These are phyloP conservation scores for Apogon hyalosoma DNA, from an alignment of 2,797 vertebrate genomes.

Conservation along the genomic window DNA sequence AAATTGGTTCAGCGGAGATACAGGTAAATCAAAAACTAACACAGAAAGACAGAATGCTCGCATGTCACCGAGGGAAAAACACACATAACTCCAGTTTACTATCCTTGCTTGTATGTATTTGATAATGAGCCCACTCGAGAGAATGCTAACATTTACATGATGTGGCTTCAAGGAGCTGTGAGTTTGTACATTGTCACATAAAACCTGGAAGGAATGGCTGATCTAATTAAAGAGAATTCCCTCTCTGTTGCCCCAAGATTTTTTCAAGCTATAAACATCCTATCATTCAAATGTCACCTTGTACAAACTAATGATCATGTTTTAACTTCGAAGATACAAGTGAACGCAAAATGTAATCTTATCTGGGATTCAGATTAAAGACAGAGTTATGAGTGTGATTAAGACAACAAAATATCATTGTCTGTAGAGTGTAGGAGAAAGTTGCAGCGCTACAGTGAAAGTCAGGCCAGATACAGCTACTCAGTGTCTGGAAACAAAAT, in stretches of 20 bases:
- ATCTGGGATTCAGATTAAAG: not conserved
- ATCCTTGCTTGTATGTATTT: not conserved
- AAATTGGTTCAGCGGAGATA: conserved; percentile 1
- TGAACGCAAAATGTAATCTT: not conserved
- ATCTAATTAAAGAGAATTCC: conserved; percentile 23
- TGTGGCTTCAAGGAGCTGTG: not conserved
- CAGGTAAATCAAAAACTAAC: conserved; percentile 11
- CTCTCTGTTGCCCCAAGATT: not conserved
- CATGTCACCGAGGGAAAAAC: not conserved
- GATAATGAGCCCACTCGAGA: not conserved
- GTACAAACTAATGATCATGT: not conserved
- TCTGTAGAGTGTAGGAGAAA: conserved; percentile 5
- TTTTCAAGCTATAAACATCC: not conserved
- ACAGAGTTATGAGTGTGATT: conserved; percentile 7
- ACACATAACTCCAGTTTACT: not conserved
- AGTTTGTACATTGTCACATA: not conserved
- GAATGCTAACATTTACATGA: conserved; percentile 23
- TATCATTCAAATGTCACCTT: conserved; percentile 35
- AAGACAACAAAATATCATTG: conserved; percentile 8
- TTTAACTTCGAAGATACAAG: not conserved
- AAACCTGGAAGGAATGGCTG: conserved; percentile 34
- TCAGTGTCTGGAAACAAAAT: not conserved
- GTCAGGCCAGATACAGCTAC: not conserved
- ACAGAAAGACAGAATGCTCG: not conserved
- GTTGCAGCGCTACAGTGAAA: conserved; percentile 22